Conservation (phyloP, 2,888 invertebrate species). For the Drosophila picticornis region DNA sequence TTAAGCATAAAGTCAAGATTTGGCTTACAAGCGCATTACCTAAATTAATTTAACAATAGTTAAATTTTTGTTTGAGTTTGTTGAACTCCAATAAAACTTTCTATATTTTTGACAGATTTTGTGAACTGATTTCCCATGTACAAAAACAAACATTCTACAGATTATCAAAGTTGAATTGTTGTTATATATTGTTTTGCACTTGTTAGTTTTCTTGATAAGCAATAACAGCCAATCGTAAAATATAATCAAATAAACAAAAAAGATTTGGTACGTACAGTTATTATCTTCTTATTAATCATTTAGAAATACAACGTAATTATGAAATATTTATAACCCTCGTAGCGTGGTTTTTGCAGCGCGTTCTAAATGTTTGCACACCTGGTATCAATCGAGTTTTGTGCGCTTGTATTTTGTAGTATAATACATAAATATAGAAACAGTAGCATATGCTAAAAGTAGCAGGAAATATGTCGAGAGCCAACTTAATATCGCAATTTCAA, state of each 20-base stretch:
- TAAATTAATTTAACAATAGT: not conserved
- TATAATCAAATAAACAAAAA: too few species aligned
- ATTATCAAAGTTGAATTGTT: too few species aligned
- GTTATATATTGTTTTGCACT: too few species aligned
- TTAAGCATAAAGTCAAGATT: not conserved
- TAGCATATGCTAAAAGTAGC: not conserved
- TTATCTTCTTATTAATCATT: too few species aligned
- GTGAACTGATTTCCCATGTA: not conserved
- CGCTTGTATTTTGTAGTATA: too few species aligned
- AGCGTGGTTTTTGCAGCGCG: fast-evolving
- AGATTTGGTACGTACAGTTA: too few species aligned
- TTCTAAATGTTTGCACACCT: constrained; percentile 1
- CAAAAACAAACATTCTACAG: not conserved
- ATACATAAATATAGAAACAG: too few species aligned
- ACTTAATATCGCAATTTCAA: not conserved
- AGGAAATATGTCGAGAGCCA: not conserved
- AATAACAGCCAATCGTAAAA: too few species aligned
- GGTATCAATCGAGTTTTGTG: not conserved
- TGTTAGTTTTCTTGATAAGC: too few species aligned
- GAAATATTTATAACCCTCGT: not conserved
- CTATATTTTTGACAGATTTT: too few species aligned
- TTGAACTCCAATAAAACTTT: too few species aligned
- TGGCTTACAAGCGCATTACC: not conserved
- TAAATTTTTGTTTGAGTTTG: not conserved
- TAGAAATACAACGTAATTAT: too few species aligned